Evolutionary conservation across 2,113 vertebrate species (phyloP).

Genomic region (Blennius ocellaris): DNA sequence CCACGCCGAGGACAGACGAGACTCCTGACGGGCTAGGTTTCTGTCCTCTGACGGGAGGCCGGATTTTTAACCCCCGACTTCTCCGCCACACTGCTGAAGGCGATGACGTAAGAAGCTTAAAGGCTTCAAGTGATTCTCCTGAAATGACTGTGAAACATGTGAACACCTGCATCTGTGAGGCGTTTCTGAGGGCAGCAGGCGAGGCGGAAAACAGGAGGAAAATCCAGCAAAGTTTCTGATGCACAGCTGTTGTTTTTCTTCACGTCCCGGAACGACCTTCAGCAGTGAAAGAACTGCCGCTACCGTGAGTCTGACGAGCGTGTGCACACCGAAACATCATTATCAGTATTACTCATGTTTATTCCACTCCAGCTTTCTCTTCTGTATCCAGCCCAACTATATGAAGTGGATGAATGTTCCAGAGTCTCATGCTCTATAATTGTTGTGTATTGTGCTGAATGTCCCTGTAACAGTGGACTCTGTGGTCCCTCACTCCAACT

Average conservation of each 20-base stretch:
- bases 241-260: background rate
- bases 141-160: background rate
- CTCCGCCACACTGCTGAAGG: background rate
- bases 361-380: too few species aligned
- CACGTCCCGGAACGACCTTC: background rate
- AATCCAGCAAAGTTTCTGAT: background rate
- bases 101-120: background rate
- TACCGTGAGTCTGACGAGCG: too few species aligned
- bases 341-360: too few species aligned
- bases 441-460: too few species aligned
- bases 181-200: background rate
- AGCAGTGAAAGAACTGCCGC: background rate
- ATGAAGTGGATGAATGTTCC: too few species aligned
- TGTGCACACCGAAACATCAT: too few species aligned
- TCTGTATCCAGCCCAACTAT: too few species aligned
- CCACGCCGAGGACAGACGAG: background rate
- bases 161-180: slow-evolving; percentile 7
- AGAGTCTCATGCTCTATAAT: too few species aligned
- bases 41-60: background rate
- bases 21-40: background rate
- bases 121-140: slow-evolving; percentile 2
- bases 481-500: too few species aligned
- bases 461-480: too few species aligned
- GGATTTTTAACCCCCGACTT: background rate
- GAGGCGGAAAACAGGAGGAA: background rate